Conservation (phyloP, 1,140 invertebrate species). For the Rhagoletis zephyria region DNA sequence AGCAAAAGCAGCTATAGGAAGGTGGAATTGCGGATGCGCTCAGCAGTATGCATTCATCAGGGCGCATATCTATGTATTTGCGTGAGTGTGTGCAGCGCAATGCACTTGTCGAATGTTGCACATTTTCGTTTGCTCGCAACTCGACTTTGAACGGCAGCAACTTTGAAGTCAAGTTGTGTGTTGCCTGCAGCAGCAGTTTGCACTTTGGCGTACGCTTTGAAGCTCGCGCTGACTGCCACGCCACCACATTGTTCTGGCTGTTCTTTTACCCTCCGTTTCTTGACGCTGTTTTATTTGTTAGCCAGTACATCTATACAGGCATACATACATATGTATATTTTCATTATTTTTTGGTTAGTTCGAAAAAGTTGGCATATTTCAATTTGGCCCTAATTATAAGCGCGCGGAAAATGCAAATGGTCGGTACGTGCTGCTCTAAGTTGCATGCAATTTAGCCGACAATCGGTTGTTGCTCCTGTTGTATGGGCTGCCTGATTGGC, state of each 20-base stretch:
- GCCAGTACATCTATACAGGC: background rate
- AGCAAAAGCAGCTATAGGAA: background rate
- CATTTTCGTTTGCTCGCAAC: background rate
- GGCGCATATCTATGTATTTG: too few species aligned
- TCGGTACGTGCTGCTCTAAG: conserved; percentile 6
- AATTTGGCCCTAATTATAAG: conserved; percentile 45
- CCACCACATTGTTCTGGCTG: too few species aligned
- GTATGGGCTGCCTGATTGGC: background rate
- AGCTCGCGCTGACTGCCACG: too few species aligned
- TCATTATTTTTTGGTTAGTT: background rate
- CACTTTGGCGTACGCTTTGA: background rate
- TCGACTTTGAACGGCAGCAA: background rate
- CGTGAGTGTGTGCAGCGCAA: background rate
- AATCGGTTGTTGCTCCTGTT: background rate
- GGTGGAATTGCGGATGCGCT: background rate
- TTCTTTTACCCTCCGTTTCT: too few species aligned
- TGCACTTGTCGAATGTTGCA: background rate
- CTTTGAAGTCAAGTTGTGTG: conserved; percentile 8
- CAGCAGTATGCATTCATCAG: background rate
- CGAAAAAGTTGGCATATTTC: conserved; percentile 39
- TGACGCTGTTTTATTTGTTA: too few species aligned
- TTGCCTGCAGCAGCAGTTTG: background rate
- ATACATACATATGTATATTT: background rate
- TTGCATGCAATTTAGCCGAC: background rate
- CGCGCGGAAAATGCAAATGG: conserved; percentile 42